Conservation (phyloP, 2,797 vertebrate genomes). For the Spheniscus humboldti region DNA sequence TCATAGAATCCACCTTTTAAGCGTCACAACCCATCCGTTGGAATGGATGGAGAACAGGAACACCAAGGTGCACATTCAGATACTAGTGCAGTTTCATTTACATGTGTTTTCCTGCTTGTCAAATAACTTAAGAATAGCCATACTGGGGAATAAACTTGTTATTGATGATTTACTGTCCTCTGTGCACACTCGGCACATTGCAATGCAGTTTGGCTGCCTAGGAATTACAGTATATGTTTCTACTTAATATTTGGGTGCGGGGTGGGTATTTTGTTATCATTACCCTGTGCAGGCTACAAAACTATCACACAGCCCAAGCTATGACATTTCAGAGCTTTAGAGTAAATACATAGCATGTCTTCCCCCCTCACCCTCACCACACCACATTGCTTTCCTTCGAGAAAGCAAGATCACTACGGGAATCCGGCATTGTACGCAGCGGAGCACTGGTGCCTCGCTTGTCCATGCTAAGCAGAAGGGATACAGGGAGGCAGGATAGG, state of each 20-base stretch:
- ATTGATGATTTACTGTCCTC: background rate
- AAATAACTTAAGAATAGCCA: background rate
- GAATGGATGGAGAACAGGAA: background rate
- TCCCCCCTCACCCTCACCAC: too few relatives aligned
- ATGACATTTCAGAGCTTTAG: background rate
- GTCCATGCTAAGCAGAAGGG: rapidly evolving
- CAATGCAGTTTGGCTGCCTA: background rate
- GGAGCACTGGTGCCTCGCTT: background rate
- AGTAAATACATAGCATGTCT: rapidly evolving
- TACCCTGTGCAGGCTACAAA: background rate
- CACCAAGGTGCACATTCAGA: rapidly evolving
- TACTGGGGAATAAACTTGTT: background rate
- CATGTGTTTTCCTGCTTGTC: background rate
- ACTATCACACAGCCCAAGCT: too few relatives aligned
- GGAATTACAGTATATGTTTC: background rate
- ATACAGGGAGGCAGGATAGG: rapidly evolving
- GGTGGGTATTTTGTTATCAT: rapidly evolving
- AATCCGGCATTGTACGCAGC: rapidly evolving
- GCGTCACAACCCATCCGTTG: rapidly evolving
- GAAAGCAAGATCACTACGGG: rapidly evolving
- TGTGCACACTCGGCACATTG: rapidly evolving
- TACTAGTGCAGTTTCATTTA: background rate
- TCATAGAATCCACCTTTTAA: background rate
- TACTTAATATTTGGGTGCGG: rapidly evolving
- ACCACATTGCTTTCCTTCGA: rapidly evolving